phyloP scores from a whole-genome alignment of 2,888 invertebrate genomes.

The Ophraella communa region DNA sequence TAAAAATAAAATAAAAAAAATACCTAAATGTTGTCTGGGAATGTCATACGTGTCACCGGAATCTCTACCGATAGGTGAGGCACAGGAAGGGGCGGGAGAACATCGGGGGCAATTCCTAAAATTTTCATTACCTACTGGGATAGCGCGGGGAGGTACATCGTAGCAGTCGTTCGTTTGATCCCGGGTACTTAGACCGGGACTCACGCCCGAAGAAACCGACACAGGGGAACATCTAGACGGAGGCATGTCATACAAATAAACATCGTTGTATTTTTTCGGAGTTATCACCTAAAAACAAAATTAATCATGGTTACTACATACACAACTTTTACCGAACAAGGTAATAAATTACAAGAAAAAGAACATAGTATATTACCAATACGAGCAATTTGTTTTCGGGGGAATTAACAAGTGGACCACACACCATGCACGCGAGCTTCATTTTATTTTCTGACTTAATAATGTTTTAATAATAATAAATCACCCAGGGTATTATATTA shows the following conservation, averaged over 20 bases:
- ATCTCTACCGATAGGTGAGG: conserved; percentile 56
- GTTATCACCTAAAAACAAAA: conserved; percentile 67
- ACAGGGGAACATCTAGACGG: conserved; percentile 57
- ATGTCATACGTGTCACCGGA: conserved; percentile 68
- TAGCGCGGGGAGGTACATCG: conserved; percentile 71
- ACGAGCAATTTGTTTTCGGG: no score
- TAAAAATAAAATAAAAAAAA: conserved; percentile 3
- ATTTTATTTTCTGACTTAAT: no score
- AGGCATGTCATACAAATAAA: conserved; percentile 74
- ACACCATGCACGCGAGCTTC: no score
- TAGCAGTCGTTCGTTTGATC: conserved; percentile 59
- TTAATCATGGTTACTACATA: not conserved
- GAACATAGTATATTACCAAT: no score
- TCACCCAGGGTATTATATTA: no score
- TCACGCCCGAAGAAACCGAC: conserved; percentile 50
- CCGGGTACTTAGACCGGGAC: conserved; percentile 50
- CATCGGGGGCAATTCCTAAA: conserved; percentile 56
- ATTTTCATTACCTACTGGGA: conserved; percentile 63
- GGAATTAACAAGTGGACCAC: no score
- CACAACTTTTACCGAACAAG: no score
- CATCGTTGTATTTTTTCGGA: conserved; percentile 75
- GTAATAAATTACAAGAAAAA: no score
- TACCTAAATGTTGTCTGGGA: conserved; percentile 62
- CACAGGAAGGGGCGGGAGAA: conserved; percentile 62
- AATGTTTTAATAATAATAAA: no score